Evolutionary conservation across 2,113 vertebrate genomes (phyloP).

Genomic region (Gnathonemus echidnorhynchus): DNA sequence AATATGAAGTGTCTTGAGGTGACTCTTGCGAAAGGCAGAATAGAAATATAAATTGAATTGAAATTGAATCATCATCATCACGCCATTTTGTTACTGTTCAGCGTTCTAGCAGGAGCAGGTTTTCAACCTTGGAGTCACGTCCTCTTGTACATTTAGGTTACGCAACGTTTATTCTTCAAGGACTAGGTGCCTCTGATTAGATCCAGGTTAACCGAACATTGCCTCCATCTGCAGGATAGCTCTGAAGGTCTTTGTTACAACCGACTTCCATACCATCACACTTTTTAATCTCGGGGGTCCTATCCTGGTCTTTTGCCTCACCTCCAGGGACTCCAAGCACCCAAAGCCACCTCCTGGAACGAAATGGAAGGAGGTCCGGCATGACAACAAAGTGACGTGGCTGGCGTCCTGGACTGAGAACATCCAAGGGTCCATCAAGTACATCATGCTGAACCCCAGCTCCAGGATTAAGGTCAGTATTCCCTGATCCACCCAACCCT

Average conservation of each 20-base stretch:
- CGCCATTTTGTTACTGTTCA: neutral
- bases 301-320: neutral
- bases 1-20: neutral
- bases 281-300: no score
- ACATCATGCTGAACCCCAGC: constrained; percentile 95
- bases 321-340: constrained; percentile 79
- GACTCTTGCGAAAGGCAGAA: neutral
- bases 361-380: constrained; percentile 89
- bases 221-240: neutral
- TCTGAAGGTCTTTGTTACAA: neutral
- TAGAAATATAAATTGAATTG: neutral
- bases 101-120: neutral
- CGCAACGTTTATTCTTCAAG: neutral
- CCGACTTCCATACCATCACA: neutral
- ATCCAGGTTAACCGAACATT: neutral
- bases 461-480: constrained; percentile 85
- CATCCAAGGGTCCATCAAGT: constrained; percentile 95
- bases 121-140: neutral
- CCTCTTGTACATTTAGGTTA: neutral
- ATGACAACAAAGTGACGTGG: constrained; percentile 96
- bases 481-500: neutral
- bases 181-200: neutral
- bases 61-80: neutral
- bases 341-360: constrained; percentile 80
- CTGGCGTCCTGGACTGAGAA: constrained; percentile 95